Conservation (phyloP, 1,140 invertebrate species). For the Liolophura sinensis region DNA sequence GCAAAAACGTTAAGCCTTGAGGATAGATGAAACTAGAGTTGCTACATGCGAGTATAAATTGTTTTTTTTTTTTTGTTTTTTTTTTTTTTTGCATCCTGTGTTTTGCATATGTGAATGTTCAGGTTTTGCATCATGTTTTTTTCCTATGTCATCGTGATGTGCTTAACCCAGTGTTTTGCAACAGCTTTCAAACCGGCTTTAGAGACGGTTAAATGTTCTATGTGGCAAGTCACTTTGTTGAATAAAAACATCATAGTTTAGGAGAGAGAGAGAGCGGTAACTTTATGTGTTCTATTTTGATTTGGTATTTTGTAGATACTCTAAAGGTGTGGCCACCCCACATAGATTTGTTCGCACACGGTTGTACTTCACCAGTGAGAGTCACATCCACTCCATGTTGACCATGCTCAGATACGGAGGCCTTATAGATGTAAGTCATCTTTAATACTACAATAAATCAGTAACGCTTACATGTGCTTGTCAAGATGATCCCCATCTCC, state of each 20-base stretch:
- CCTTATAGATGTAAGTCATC: conserved; percentile 72
- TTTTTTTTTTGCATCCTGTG: conserved; percentile 10
- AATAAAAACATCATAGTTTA: neutral
- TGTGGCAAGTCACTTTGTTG: conserved; percentile 11
- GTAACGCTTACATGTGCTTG: too few relatives aligned
- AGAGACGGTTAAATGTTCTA: neutral
- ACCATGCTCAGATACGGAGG: conserved; percentile 95
- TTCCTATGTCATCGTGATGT: neutral
- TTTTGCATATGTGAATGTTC: neutral
- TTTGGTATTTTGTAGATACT: conserved; percentile 71
- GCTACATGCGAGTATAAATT: too few relatives aligned
- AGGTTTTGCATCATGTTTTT: neutral
- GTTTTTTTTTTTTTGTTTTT: conserved; percentile 13
- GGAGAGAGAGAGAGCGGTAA: neutral
- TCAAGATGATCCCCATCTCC: too few relatives aligned
- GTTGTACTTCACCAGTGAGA: conserved; percentile 99
- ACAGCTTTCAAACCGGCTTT: neutral
- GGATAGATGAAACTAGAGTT: too few relatives aligned
- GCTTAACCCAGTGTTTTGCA: neutral
- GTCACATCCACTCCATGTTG: conserved; percentile 96
- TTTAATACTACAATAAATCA: too few relatives aligned
- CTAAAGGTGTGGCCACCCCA: conserved; percentile 96
- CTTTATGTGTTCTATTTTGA: neutral
- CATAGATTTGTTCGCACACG: conserved; percentile 95
- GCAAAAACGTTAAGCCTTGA: too few relatives aligned